phyloP scores from a whole-genome alignment of 2,797 vertebrate species.

The Synanceia verrucosa region DNA sequence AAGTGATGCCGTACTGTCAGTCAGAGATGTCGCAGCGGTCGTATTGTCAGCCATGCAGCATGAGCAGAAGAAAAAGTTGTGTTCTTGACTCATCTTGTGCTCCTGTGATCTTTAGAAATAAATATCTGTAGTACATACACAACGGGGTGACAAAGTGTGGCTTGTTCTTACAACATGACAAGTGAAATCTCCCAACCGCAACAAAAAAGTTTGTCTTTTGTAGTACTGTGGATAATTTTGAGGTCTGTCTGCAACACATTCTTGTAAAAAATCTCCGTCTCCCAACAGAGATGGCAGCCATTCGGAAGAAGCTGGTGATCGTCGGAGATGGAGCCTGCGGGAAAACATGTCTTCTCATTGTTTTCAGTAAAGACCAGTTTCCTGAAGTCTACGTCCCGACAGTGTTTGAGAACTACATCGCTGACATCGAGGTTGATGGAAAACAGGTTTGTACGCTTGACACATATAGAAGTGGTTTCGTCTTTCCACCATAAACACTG shows the following conservation, averaged over 20 bases:
- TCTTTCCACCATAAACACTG: not conserved
- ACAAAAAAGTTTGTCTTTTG: not conserved
- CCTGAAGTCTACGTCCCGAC: slow-evolving; percentile 98
- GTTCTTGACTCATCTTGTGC: slow-evolving; percentile 2
- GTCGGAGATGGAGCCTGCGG: slow-evolving; percentile 97
- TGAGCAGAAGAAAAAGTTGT: not conserved
- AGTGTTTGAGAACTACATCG: slow-evolving; percentile 99
- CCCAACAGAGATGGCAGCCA: slow-evolving; percentile 90
- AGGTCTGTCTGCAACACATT: not conserved
- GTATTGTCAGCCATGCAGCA: slow-evolving; percentile 4
- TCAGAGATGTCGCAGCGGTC: slow-evolving; percentile 22
- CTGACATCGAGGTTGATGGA: slow-evolving; percentile 96
- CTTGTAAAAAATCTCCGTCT: slow-evolving; percentile 22
- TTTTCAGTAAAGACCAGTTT: slow-evolving; percentile 99
- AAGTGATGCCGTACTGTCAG: slow-evolving; percentile 5
- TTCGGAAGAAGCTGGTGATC: slow-evolving; percentile 98
- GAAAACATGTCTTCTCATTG: slow-evolving; percentile 97
- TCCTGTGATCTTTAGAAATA: slow-evolving; percentile 17
- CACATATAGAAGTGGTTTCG: not conserved
- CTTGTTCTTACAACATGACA: not conserved
- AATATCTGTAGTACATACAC: slow-evolving; percentile 9
- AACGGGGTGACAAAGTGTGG: not conserved
- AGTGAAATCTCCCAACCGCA: not conserved
- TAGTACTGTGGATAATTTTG: not conserved
- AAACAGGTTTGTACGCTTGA: slow-evolving; percentile 88